phyloP scores from a whole-genome alignment of 1,140 invertebrate species.

The Anagrus nilaparvatae region DNA sequence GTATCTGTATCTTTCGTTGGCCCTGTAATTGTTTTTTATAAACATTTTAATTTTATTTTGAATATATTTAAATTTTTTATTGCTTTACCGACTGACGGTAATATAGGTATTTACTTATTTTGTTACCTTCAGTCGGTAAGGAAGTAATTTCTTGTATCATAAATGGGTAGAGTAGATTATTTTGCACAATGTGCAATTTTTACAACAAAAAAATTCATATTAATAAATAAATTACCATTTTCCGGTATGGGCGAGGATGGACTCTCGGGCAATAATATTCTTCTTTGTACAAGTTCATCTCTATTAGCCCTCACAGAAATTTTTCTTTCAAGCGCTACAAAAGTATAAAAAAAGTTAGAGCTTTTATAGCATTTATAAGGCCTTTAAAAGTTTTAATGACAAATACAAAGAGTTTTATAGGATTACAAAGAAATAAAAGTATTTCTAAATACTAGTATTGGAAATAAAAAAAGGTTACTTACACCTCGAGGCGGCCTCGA shows the following conservation, averaged over 20 bases:
- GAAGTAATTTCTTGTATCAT: background rate
- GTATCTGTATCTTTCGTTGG: constrained; percentile 25
- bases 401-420: too few species aligned
- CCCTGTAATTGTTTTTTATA: too few species aligned
- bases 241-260: constrained; percentile 70
- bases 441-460: too few species aligned
- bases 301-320: constrained; percentile 94
- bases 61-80: background rate
- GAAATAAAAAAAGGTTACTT: constrained; percentile 43
- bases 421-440: too few species aligned
- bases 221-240: constrained; percentile 54
- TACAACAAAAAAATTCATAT: constrained; percentile 4
- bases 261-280: constrained; percentile 84
- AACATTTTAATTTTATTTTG: background rate
- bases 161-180: too few species aligned
- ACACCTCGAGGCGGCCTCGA: constrained; percentile 92
- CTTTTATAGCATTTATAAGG: background rate
- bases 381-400: too few species aligned
- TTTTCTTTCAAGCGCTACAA: constrained; percentile 87
- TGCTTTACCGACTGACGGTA: background rate
- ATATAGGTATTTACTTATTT: background rate
- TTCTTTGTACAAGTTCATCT: constrained; percentile 93
- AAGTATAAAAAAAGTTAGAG: constrained; percentile 14
- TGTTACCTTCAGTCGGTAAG: background rate
- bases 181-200: background rate